These are phyloP conservation scores for Sebastes trivittatus DNA, from an alignment of 2,797 vertebrate species.

Conservation along the genomic window DNA sequence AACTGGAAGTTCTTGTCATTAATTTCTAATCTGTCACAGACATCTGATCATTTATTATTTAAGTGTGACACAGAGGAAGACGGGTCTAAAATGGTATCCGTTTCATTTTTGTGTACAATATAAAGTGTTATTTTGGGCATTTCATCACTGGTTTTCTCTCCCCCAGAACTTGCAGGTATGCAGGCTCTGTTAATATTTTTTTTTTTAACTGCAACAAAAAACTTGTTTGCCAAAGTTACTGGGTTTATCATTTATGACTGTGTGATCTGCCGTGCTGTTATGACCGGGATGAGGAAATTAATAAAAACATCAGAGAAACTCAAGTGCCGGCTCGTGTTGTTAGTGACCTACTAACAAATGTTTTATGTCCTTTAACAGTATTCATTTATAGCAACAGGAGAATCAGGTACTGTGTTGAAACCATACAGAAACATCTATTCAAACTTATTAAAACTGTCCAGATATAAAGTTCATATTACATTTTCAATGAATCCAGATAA, in stretches of 20 bases:
- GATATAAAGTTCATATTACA: background rate
- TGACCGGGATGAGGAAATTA: conserved; percentile 48
- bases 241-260: conserved; percentile 37
- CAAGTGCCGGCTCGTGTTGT: conserved; percentile 6
- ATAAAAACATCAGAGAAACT: conserved; percentile 34
- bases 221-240: conserved; percentile 65
- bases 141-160: conserved; percentile 3
- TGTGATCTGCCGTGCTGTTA: conserved; percentile 37
- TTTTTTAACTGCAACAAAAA: conserved; percentile 8
- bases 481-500: background rate
- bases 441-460: background rate
- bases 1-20: conserved; percentile 22
- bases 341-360: conserved; percentile 3
- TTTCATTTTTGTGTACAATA: background rate
- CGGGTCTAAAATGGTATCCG: background rate
- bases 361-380: background rate
- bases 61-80: conserved; percentile 4
- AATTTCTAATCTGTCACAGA: conserved; percentile 5
- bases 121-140: conserved; percentile 2
- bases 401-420: background rate
- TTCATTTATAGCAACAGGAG: background rate
- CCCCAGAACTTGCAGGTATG: background rate
- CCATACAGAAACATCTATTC: background rate
- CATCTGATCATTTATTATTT: background rate
- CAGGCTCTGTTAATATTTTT: background rate